Evolutionary conservation across 1,140 invertebrate species (phyloP).

Genomic region (Drosophila guanche): DNA sequence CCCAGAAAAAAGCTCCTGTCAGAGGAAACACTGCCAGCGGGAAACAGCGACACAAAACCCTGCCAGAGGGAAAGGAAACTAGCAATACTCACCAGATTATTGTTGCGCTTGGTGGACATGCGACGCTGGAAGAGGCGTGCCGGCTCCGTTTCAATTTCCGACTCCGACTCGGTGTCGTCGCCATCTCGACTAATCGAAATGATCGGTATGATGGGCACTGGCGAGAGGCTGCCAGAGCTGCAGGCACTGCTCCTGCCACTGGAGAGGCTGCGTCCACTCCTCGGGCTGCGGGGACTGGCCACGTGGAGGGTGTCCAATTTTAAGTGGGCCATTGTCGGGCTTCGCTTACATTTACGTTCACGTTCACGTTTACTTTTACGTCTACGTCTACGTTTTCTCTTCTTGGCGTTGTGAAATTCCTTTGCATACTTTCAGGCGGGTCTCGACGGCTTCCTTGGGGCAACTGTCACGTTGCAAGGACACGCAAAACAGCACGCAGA

Average conservation of each 20-base stretch:
- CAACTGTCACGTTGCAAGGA: constrained; percentile 51
- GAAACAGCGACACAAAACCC: no score
- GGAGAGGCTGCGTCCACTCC: constrained; percentile 28
- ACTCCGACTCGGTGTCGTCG: constrained; percentile 87
- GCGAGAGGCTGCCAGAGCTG: constrained; percentile 75
- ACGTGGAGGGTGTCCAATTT: constrained; percentile 68
- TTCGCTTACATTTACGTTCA: neutral
- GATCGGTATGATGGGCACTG: constrained; percentile 73
- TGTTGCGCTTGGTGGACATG: constrained; percentile 87
- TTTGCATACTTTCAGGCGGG: constrained; percentile 45
- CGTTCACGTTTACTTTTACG: no score
- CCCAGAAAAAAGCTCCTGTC: no score
- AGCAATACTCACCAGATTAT: constrained; percentile 85
- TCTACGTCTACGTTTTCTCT: no score
- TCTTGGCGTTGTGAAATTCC: constrained; percentile 23
- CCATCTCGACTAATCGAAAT: constrained; percentile 77
- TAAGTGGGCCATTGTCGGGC: constrained; percentile 63
- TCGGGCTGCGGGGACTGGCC: constrained; percentile 27
- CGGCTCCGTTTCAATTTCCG: constrained; percentile 88
- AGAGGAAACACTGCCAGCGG: no score
- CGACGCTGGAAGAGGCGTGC: constrained; percentile 87
- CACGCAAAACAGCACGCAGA: constrained; percentile 20
- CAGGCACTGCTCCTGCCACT: constrained; percentile 68
- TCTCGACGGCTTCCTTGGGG: no score
- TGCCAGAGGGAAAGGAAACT: no score